A percentile compares a stretch with the other conserved stretches of the same genome.
Conservation (phyloP, 2,888 invertebrate genomes). For the Campoplex nolae region DNA sequence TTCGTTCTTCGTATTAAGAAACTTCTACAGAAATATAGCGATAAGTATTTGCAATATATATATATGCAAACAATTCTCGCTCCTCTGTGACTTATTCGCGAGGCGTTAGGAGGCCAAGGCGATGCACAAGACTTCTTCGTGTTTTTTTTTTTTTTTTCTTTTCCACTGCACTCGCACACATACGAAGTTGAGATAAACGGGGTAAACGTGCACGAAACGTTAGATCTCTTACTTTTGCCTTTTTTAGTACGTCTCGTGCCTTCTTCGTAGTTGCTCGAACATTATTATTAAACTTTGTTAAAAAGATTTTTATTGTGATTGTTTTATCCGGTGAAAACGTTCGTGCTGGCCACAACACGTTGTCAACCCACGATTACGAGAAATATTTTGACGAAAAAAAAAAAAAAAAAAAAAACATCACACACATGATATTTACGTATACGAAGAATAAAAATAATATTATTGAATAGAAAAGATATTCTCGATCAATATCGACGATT, state of each 20-base stretch:
- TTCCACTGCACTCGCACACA: slow-evolving; percentile 41
- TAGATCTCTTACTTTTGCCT: slow-evolving; percentile 55
- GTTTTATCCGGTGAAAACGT: slow-evolving; percentile 43
- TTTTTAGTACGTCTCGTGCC: slow-evolving; percentile 57
- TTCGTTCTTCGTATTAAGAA: background rate
- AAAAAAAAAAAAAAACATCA: background rate
- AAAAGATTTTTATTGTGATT: slow-evolving; percentile 11
- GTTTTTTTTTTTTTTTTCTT: slow-evolving; percentile 13
- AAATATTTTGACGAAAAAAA: slow-evolving; percentile 16
- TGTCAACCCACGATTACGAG: slow-evolving; percentile 40
- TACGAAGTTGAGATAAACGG: slow-evolving; percentile 36
- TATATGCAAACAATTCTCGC: slow-evolving; percentile 50
- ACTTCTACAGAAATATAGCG: background rate
- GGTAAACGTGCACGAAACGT: slow-evolving; percentile 66
- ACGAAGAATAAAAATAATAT: background rate
- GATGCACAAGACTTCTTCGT: slow-evolving; percentile 67
- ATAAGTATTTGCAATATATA: background rate
- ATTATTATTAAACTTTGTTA: slow-evolving; percentile 28
- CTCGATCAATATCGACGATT: slow-evolving; percentile 49
- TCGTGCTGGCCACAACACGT: slow-evolving; percentile 26
- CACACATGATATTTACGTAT: background rate
- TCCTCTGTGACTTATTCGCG: slow-evolving; percentile 59
- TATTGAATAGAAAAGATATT: slow-evolving; percentile 1
- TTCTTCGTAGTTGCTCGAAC: slow-evolving; percentile 30
- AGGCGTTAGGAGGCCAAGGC: slow-evolving; percentile 80